These are phyloP conservation scores for Cotesia chilonis DNA, from an alignment of 1,140 invertebrate species.

Conservation along the genomic window DNA sequence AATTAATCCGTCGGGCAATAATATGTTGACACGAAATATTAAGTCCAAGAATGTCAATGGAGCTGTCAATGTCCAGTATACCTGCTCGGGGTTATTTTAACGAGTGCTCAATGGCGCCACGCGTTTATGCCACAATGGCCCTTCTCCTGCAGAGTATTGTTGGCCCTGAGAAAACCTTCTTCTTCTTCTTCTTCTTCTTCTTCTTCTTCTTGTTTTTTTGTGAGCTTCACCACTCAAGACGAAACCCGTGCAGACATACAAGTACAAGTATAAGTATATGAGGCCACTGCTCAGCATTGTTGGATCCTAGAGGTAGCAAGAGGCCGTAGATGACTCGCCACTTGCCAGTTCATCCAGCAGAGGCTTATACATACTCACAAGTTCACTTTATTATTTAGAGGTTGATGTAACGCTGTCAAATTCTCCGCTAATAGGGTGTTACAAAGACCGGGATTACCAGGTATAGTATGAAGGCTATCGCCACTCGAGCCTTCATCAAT, in stretches of 20 bases:
- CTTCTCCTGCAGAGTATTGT: not conserved
- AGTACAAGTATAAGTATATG: too few species aligned
- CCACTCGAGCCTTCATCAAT: too few species aligned
- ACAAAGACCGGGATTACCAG: too few species aligned
- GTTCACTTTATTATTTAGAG: not conserved
- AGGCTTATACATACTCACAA: not conserved
- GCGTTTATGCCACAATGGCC: slow-evolving; percentile 1
- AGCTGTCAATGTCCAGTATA: not conserved
- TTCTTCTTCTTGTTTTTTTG: not conserved
- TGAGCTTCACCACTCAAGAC: too few species aligned
- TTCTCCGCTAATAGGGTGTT: too few species aligned
- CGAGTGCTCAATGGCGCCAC: slow-evolving; percentile 16
- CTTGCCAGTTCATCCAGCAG: not conserved
- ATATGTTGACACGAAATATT: not conserved
- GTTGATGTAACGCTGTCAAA: too few species aligned
- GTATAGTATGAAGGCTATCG: too few species aligned
- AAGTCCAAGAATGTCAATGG: not conserved
- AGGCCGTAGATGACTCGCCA: slow-evolving; percentile 2
- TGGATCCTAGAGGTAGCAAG: not conserved
- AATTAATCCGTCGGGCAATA: too few species aligned
- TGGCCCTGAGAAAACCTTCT: not conserved
- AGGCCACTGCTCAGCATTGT: not conserved
- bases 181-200: not conserved
- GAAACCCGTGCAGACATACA: too few species aligned
- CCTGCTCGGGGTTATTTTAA: slow-evolving; percentile 10